phyloP scores from a whole-genome alignment of 2,113 vertebrate genomes.

The Eidolon helvum region DNA sequence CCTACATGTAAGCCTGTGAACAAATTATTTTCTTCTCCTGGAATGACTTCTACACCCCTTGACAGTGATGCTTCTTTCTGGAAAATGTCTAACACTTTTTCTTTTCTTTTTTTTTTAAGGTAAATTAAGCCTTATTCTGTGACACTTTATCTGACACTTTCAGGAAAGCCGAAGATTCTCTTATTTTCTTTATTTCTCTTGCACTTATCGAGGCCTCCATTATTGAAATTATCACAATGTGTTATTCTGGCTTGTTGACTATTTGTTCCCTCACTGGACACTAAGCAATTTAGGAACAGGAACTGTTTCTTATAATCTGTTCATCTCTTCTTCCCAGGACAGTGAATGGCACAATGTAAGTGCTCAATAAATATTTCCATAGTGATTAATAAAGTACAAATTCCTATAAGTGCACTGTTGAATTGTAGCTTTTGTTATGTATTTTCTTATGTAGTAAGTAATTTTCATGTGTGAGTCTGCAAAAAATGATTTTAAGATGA shows the following conservation, averaged over 20 bases:
- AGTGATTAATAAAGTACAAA: not conserved
- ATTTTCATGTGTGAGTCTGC: not conserved
- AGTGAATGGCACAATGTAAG: not conserved
- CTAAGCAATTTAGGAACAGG: not conserved
- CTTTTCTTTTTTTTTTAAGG: not conserved
- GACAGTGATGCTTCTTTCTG: not conserved
- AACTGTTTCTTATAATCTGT: not conserved
- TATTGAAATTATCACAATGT: not conserved
- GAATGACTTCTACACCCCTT: not conserved
- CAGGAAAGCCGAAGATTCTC: not conserved
- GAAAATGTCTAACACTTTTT: not conserved
- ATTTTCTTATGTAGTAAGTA: not conserved
- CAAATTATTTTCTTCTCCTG: not conserved
- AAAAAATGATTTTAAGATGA: not conserved
- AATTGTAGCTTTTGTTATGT: not conserved
- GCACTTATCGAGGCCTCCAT: fast-evolving
- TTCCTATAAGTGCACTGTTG: not conserved
- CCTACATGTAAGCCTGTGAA: not conserved
- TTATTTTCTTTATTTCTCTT: not conserved
- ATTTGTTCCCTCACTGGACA: not conserved
- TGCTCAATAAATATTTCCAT: not conserved
- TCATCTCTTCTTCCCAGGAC: not conserved
- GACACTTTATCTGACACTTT: not conserved
- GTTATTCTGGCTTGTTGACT: not conserved
- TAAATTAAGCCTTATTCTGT: not conserved